Conservation (phyloP, 2,113 vertebrate species). For the Sylvia atricapilla region DNA sequence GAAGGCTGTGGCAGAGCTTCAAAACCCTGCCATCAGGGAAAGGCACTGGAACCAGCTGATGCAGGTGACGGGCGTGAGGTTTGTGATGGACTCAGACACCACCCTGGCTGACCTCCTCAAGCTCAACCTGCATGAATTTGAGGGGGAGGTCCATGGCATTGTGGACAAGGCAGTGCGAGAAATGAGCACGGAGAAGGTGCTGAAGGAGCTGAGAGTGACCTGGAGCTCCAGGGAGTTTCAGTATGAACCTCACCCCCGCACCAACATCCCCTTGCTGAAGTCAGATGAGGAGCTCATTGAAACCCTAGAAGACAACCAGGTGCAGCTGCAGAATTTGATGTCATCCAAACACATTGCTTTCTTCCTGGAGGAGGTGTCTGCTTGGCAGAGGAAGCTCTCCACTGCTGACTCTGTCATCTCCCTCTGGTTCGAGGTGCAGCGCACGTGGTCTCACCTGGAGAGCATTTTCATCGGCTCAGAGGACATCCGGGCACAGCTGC, state of each 20-base stretch:
- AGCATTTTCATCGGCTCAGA: conserved; percentile 95
- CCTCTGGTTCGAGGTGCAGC: conserved; percentile 93
- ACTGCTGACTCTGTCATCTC: conserved; percentile 80
- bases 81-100: conserved; percentile 82
- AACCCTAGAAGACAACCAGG: conserved; percentile 93
- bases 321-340: conserved; percentile 94
- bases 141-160: conserved; percentile 88
- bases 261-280: conserved; percentile 76
- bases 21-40: conserved; percentile 86
- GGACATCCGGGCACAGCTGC: conserved; percentile 90
- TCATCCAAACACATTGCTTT: conserved; percentile 86
- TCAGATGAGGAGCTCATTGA: conserved; percentile 87
- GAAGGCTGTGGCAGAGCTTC: conserved; percentile 87
- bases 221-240: conserved; percentile 87
- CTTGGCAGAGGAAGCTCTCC: conserved; percentile 90
- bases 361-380: conserved; percentile 90
- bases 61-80: conserved; percentile 81
- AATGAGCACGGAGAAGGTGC: conserved; percentile 84
- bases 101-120: conserved; percentile 86
- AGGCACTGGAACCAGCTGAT: conserved; percentile 93
- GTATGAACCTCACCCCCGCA: conserved; percentile 83
- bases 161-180: conserved; percentile 89
- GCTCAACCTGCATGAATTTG: conserved; percentile 88
- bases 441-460: conserved; percentile 90
- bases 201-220: conserved; percentile 79